Evolutionary conservation across 2,888 invertebrate species (phyloP).

Genomic region (Drosophila anomalipes): DNA sequence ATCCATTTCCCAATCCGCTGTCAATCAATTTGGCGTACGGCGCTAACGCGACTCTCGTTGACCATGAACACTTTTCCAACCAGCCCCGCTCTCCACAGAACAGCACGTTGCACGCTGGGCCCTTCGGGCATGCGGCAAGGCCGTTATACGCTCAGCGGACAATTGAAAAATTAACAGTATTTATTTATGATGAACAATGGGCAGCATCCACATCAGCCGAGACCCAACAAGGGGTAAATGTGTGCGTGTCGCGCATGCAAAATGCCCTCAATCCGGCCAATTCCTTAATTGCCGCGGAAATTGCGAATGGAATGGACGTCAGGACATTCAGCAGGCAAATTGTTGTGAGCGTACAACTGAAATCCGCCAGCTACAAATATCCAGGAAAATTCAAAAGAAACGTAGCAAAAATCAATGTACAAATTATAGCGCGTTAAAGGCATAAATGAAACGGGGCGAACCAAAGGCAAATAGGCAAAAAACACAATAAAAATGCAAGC

Average conservation of each 20-base stretch:
- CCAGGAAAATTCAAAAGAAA: constrained; percentile 15
- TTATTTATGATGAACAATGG: constrained; percentile 76
- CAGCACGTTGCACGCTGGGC: constrained; percentile 8
- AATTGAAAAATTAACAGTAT: constrained; percentile 80
- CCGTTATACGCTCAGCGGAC: constrained; percentile 66
- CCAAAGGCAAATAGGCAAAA: neutral
- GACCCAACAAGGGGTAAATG: neutral
- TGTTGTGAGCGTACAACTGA: neutral
- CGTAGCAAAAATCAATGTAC: constrained; percentile 66
- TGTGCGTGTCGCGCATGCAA: constrained; percentile 67
- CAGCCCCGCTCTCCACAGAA: too few species aligned
- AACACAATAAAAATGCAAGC: neutral
- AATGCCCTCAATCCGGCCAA: constrained; percentile 50
- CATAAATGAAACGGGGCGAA: constrained; percentile 41
- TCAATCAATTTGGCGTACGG: constrained; percentile 52
- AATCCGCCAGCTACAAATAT: constrained; percentile 10
- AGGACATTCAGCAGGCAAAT: constrained; percentile 38
- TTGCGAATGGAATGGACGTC: constrained; percentile 71
- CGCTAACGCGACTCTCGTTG: constrained; percentile 43
- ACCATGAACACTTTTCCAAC: constrained; percentile 7
- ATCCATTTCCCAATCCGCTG: constrained; percentile 52
- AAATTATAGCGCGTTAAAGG: constrained; percentile 68
- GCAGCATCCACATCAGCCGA: neutral
- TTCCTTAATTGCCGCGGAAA: constrained; percentile 77
- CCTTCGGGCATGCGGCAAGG: constrained; percentile 38